Percentiles rank a stretch among this genome's conserved stretches.
These are phyloP conservation scores for Drosophila burlai DNA, from an alignment of 1,140 invertebrate genomes.

Conservation along the genomic window DNA sequence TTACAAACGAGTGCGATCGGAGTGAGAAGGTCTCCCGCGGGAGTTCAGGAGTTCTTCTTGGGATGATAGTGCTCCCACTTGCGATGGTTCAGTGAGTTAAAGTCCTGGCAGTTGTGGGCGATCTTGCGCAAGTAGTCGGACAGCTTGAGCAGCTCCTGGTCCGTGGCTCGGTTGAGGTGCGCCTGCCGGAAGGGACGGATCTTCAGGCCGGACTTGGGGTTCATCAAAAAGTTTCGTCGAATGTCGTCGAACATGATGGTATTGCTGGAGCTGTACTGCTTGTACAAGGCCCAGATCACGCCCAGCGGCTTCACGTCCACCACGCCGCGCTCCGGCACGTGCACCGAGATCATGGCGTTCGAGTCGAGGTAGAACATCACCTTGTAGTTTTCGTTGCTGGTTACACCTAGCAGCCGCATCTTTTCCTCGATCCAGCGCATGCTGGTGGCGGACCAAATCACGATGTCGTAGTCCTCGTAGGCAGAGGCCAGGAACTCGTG, in stretches of 20 bases:
- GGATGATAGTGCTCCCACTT: constrained; percentile 95
- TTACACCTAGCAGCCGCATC: constrained; percentile 96
- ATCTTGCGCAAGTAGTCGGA: constrained; percentile 95
- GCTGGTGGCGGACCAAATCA: constrained; percentile 97
- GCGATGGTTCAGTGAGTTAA: constrained; percentile 93
- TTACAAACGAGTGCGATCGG: constrained; percentile 37
- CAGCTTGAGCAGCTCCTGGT: constrained; percentile 93
- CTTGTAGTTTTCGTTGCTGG: constrained; percentile 94
- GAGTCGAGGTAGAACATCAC: constrained; percentile 97
- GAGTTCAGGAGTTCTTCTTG: constrained; percentile 64
- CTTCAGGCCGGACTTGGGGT: constrained; percentile 96
- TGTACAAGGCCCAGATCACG: constrained; percentile 98
- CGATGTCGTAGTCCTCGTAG: constrained; percentile 95
- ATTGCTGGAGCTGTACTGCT: constrained; percentile 94
- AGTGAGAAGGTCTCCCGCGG: not conserved
- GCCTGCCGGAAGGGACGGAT: constrained; percentile 96
- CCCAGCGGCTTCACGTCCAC: constrained; percentile 97
- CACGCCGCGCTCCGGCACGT: constrained; percentile 87
- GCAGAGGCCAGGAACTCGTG: constrained; percentile 97
- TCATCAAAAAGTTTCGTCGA: constrained; percentile 99
- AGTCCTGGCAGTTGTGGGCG: constrained; percentile 92
- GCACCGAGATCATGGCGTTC: constrained; percentile 97
- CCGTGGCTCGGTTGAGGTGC: constrained; percentile 93
- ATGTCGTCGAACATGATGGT: constrained; percentile 99
- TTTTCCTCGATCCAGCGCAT: constrained; percentile 99